Conservation (phyloP, 2,888 invertebrate genomes). For the Cataglyphis livida region DNA sequence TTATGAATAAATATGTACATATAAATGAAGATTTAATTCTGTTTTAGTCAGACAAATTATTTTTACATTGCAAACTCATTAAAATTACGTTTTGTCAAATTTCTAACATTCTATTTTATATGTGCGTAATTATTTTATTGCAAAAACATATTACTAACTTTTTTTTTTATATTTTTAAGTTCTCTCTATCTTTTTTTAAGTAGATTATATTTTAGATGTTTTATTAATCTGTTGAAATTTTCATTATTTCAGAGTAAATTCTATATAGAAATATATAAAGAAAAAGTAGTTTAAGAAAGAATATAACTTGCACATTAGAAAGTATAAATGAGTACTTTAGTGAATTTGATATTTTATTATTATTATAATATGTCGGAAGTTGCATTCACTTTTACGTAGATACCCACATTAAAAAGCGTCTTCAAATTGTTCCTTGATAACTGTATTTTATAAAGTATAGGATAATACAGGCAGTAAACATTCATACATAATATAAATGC, state of each 20-base stretch:
- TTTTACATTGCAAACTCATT: neutral
- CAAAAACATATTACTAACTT: neutral
- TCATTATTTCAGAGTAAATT: neutral
- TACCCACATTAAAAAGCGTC: slow-evolving; percentile 10
- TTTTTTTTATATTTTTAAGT: neutral
- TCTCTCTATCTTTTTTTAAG: neutral
- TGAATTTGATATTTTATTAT: slow-evolving; percentile 12
- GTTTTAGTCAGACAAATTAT: neutral
- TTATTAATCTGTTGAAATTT: neutral
- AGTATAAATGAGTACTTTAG: neutral
- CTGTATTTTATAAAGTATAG: slow-evolving; percentile 28
- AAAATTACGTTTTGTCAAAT: neutral
- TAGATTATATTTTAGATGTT: neutral
- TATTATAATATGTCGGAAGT: neutral
- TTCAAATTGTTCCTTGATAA: slow-evolving; percentile 8
- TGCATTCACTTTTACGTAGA: neutral
- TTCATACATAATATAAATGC: slow-evolving; percentile 16
- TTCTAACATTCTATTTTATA: neutral
- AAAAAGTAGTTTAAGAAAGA: neutral
- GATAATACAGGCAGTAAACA: slow-evolving; percentile 17
- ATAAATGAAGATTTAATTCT: slow-evolving; percentile 41
- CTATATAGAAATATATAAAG: neutral
- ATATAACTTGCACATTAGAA: neutral
- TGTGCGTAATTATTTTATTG: neutral
- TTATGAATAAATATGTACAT: slow-evolving; percentile 48